phyloP scores from a whole-genome alignment of 2,888 invertebrate species.

The Pammene fasciana region DNA sequence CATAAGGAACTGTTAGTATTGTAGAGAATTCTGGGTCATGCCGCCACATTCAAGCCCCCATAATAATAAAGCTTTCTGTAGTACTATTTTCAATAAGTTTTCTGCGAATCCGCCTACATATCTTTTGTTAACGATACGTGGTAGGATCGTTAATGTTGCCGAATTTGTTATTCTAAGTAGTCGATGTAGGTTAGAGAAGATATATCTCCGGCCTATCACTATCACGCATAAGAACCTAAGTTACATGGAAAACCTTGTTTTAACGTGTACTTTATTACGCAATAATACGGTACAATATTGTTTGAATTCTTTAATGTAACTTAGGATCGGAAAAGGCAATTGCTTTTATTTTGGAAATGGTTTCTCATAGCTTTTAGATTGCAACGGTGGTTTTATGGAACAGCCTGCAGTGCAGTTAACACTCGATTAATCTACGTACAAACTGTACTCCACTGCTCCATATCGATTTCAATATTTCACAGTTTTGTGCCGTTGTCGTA shows the following conservation, averaged over 20 bases:
- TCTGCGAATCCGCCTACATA: no score
- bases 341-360: constrained; percentile 23
- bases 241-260: not conserved
- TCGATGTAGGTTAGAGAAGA: constrained; percentile 35
- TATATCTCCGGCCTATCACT: not conserved
- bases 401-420: constrained; percentile 30
- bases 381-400: constrained; percentile 27
- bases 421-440: constrained; percentile 18
- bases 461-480: constrained; percentile 28
- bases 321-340: constrained; percentile 13
- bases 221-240: not conserved
- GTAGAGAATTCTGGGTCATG: no score
- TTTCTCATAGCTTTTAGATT: constrained; percentile 32
- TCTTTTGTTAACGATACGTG: constrained; percentile 28
- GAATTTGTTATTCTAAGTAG: constrained; percentile 39
- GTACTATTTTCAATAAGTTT: no score
- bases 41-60: no score
- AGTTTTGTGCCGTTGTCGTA: constrained; percentile 1
- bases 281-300: not conserved
- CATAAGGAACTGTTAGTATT: no score
- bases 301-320: not conserved
- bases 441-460: constrained; percentile 12
- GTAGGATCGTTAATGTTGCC: constrained; percentile 27
- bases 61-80: no score
- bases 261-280: not conserved